A percentile compares a stretch with the other conserved stretches of the same genome.
Evolutionary conservation across 2,113 vertebrate genomes (phyloP).

Genomic region (Halcyon senegalensis): DNA sequence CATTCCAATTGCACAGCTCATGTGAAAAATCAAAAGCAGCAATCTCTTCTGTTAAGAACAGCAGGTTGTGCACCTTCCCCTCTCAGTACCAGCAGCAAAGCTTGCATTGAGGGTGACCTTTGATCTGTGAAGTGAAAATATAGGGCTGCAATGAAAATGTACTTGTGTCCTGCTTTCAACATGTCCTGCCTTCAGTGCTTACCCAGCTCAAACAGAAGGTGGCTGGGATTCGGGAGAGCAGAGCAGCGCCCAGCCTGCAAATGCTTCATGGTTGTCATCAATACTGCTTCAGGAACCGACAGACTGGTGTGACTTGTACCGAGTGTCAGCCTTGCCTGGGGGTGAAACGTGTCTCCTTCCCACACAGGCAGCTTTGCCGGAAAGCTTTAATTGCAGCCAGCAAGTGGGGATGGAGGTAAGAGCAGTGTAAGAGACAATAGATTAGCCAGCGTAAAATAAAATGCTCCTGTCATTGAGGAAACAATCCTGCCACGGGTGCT

Average conservation of each 20-base stretch:
- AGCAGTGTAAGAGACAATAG: background rate
- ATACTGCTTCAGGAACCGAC: background rate
- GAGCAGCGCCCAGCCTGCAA: background rate
- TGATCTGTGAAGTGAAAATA: background rate
- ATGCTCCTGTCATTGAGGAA: accelerated
- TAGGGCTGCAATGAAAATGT: accelerated
- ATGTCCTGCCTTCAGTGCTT: accelerated
- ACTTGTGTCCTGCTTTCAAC: background rate
- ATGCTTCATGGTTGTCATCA: background rate
- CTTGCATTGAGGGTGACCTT: background rate
- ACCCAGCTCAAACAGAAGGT: background rate
- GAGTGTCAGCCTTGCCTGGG: background rate
- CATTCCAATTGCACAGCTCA: background rate
- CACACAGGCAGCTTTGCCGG: background rate
- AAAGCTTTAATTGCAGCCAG: background rate
- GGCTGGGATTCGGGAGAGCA: background rate
- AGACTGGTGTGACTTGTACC: background rate
- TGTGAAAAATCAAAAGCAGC: background rate
- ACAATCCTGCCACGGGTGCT: background rate
- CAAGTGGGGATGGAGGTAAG: background rate
- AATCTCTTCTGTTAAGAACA: background rate
- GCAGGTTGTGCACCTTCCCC: background rate
- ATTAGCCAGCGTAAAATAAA: background rate
- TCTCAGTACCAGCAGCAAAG: background rate
- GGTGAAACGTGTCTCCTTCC: background rate